Percentiles rank a stretch among this genome's conserved stretches.
Conservation (phyloP, 2,113 vertebrate genomes). For the Serinus canaria region DNA sequence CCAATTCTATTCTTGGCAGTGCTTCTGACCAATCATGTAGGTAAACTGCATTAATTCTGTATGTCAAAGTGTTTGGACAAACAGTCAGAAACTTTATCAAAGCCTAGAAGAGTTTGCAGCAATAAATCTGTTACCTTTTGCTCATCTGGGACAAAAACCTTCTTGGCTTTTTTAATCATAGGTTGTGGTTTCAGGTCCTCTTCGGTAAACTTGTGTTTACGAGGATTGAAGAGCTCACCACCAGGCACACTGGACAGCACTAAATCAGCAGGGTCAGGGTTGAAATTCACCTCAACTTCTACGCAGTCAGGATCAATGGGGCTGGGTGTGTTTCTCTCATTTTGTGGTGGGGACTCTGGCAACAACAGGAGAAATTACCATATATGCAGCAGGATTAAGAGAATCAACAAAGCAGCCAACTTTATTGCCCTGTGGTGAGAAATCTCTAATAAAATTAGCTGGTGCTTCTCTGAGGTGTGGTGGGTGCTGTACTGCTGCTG, state of each 20-base stretch:
- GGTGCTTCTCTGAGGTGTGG: background rate
- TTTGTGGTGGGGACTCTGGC: slow-evolving; percentile 77
- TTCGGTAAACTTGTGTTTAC: slow-evolving; percentile 94
- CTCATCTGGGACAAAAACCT: slow-evolving; percentile 92
- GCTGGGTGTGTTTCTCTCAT: slow-evolving; percentile 81
- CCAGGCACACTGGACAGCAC: slow-evolving; percentile 96
- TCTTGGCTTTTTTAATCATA: slow-evolving; percentile 99
- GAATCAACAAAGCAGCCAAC: background rate
- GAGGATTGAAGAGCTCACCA: slow-evolving; percentile 95
- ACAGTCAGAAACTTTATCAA: background rate
- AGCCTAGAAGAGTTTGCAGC: background rate
- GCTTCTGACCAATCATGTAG: background rate
- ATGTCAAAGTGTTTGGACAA: background rate
- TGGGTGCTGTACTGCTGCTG: background rate
- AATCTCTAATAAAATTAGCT: background rate
- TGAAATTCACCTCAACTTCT: slow-evolving; percentile 93
- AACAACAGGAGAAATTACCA: slow-evolving; percentile 60
- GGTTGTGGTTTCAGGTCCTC: slow-evolving; percentile 98
- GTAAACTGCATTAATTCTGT: background rate
- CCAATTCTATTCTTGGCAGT: background rate
- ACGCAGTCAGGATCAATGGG: slow-evolving; percentile 88
- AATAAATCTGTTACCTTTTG: slow-evolving; percentile 83
- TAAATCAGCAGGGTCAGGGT: slow-evolving; percentile 93
- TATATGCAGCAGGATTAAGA: background rate
- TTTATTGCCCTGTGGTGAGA: background rate